phyloP scores from a whole-genome alignment of 1,140 invertebrate species.

The Neoseiulus cucumeris region DNA sequence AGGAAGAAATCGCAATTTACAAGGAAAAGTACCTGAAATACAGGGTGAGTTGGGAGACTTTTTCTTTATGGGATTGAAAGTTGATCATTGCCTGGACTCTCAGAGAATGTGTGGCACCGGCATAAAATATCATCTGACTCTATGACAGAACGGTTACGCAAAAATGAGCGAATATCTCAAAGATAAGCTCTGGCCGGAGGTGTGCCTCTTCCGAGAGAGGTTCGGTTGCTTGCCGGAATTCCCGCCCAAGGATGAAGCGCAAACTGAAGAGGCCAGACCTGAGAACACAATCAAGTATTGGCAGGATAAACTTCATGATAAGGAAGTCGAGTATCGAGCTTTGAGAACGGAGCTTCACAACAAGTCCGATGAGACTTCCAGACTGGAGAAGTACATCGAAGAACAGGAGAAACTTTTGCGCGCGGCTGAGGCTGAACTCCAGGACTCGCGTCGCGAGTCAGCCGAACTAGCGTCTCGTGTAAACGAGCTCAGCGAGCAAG shows the following conservation, averaged over 20 bases:
- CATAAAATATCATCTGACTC: too few species aligned
- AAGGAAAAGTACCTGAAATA: neutral
- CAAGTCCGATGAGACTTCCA: neutral
- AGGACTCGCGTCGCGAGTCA: neutral
- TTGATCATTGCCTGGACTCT: neutral
- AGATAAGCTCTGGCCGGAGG: neutral
- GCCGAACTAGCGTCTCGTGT: neutral
- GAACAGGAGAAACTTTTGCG: neutral
- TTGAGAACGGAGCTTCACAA: neutral
- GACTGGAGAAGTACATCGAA: neutral
- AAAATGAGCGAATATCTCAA: neutral
- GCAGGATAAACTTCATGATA: neutral
- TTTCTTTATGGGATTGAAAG: neutral
- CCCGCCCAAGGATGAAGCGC: neutral
- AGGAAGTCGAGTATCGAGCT: neutral
- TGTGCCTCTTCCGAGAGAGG: neutral
- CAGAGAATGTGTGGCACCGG: too few species aligned
- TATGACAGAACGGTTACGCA: neutral
- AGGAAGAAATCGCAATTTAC: neutral
- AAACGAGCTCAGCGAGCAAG: neutral
- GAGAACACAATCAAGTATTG: neutral
- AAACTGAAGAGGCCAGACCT: neutral
- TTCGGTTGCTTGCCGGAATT: neutral
- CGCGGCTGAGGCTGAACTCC: neutral
- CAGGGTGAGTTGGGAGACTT: neutral